phyloP scores from a whole-genome alignment of 2,797 vertebrate genomes.

The Rhyacichthys aspro region DNA sequence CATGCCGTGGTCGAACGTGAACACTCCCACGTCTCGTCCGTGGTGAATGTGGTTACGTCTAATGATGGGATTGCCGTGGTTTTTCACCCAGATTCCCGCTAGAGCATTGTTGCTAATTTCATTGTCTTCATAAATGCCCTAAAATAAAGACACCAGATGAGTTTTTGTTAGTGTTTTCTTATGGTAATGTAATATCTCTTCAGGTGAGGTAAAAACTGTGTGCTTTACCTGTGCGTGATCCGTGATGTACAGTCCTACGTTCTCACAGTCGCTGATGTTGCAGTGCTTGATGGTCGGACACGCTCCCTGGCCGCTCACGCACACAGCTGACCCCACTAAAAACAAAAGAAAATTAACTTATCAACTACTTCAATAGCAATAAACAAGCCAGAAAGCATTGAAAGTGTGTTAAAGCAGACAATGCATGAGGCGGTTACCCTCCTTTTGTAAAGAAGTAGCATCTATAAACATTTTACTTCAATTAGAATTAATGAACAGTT shows the following conservation, averaged over 20 bases:
- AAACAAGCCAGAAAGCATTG: no score
- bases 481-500: no score
- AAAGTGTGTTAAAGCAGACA: neutral
- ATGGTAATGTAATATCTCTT: neutral
- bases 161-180: neutral
- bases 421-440: no score
- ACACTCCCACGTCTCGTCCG: slow-evolving; percentile 96
- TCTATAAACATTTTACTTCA: no score
- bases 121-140: slow-evolving; percentile 99
- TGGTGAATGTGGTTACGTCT: slow-evolving; percentile 99
- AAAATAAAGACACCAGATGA: slow-evolving; percentile 7
- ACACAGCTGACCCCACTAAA: slow-evolving; percentile 97
- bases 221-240: slow-evolving; percentile 96
- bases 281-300: slow-evolving; percentile 99
- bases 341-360: slow-evolving; percentile 11
- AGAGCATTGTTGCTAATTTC: slow-evolving; percentile 99
- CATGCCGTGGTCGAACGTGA: slow-evolving; percentile 99
- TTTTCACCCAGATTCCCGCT: slow-evolving; percentile 99
- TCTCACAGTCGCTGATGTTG: slow-evolving; percentile 99
- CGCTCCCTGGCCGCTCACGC: slow-evolving; percentile 97
- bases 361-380: neutral
- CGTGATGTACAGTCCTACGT: slow-evolving; percentile 98
- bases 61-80: slow-evolving; percentile 99
- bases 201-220: neutral
- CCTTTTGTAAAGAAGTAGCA: no score